Evolutionary conservation across 2,888 invertebrate species (phyloP).

Genomic region (Diadegma fenestrale): DNA sequence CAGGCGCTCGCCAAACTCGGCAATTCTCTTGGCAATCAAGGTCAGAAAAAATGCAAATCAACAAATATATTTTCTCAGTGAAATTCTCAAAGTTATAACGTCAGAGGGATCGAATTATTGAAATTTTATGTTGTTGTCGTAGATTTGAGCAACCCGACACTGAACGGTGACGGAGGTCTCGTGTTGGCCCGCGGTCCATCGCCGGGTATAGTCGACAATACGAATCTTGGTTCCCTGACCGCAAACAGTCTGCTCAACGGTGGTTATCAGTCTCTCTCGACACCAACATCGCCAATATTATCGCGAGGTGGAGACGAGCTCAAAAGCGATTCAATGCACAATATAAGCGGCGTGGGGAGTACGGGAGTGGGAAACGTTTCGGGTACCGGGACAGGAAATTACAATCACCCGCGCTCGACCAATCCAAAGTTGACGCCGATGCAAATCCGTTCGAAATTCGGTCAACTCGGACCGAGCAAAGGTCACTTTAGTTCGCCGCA

Average conservation of each 20-base stretch:
- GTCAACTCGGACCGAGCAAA: slow-evolving; percentile 96
- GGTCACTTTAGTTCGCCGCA: slow-evolving; percentile 99
- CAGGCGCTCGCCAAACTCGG: slow-evolving; percentile 96
- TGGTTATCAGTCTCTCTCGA: slow-evolving; percentile 85
- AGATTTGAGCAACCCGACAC: slow-evolving; percentile 85
- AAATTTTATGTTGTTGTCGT: slow-evolving; percentile 72
- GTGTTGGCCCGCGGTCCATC: slow-evolving; percentile 88
- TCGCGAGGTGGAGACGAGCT: slow-evolving; percentile 85
- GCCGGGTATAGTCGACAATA: slow-evolving; percentile 86
- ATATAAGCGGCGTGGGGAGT: slow-evolving; percentile 80
- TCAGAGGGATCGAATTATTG: background rate
- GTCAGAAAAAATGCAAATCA: slow-evolving; percentile 74
- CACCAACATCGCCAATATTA: slow-evolving; percentile 88
- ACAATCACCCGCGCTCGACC: slow-evolving; percentile 79
- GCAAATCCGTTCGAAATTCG: slow-evolving; percentile 97
- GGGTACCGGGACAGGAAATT: slow-evolving; percentile 79
- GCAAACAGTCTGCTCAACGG: slow-evolving; percentile 86
- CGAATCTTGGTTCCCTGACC: slow-evolving; percentile 79
- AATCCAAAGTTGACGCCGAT: slow-evolving; percentile 91
- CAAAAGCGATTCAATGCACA: slow-evolving; percentile 82
- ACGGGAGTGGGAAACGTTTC: slow-evolving; percentile 78
- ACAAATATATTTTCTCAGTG: background rate
- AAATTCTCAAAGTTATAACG: background rate
- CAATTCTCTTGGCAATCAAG: slow-evolving; percentile 85
- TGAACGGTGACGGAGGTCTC: slow-evolving; percentile 85